Evolutionary conservation across 2,888 invertebrate genomes (phyloP).

Genomic region (Actias luna): DNA sequence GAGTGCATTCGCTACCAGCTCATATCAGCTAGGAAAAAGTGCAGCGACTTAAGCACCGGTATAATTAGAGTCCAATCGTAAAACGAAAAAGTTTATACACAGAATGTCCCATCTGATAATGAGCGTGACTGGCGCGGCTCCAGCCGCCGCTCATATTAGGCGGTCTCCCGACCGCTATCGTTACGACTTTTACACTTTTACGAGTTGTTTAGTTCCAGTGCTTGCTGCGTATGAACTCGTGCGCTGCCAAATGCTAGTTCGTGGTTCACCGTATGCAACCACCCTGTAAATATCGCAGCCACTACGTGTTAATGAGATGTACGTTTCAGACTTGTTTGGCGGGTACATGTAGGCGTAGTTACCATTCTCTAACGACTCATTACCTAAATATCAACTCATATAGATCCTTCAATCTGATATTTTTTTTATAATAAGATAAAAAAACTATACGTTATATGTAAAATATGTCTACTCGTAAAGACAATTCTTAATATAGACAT

Average conservation of each 20-base stretch:
- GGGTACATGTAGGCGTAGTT: constrained; percentile 39
- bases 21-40: constrained; percentile 69
- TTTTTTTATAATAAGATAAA: neutral
- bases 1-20: constrained; percentile 49
- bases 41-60: constrained; percentile 72
- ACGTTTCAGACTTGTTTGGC: constrained; percentile 69
- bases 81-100: constrained; percentile 76
- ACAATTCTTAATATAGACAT: neutral
- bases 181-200: constrained; percentile 81
- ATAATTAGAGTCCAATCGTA: constrained; percentile 82
- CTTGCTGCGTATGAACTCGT: constrained; percentile 62
- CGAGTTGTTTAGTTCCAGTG: constrained; percentile 79
- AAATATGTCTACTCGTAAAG: neutral
- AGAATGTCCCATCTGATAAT: constrained; percentile 80
- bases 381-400: constrained; percentile 38
- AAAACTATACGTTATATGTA: neutral
- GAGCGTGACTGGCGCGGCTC: constrained; percentile 77
- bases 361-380: constrained; percentile 26
- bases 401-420: neutral
- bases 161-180: constrained; percentile 70
- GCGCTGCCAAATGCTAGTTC: constrained; percentile 79
- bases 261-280: constrained; percentile 75
- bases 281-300: constrained; percentile 67
- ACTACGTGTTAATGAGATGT: constrained; percentile 75
- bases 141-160: constrained; percentile 78